Base-by-base conservation (phyloP, 1,140 invertebrate genomes). In the Amphibalanus amphitrite region DNA sequence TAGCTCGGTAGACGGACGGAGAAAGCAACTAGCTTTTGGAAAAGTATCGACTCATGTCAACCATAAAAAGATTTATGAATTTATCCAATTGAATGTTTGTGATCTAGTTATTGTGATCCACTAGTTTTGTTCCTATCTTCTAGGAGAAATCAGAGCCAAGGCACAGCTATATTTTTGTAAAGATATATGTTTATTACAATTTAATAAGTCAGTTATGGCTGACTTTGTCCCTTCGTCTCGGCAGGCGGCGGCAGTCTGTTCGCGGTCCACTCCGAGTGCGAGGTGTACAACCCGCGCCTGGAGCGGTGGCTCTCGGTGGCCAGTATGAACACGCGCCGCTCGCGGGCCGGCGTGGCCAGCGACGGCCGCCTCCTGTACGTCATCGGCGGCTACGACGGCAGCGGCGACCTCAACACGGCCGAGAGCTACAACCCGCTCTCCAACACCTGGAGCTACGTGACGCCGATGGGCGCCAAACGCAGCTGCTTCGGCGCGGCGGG, bases 351-450 rank as follows among this genome's bases (percentile, higher is more conserved):
- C 70, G 89, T 92, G 25, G 89, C 88, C 0, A 87, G 86, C 38
- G 81, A 91, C 69, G 88, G 89, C 75, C 89, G 92, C 76, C 87
- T 85, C 75, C 90, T 93, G 75, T 93, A 91, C 77, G 90, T 91
- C 8, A 86, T 93, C 72, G 91, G 91, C 28, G 91, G 91, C 29
- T 93, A 90, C 79, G 90, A 92, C 79, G 90, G 90, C 13, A 82
- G 82, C 69, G 84, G 83, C 72, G 90, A 93, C 79, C 81, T 92
- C 59, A 84, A 86, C 72, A 86, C 86, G 0, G 90, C 92, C 6
- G 91, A 93, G 81, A 82, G 89, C 67, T 92, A 90, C 79, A 86
- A 86, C 77, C 86, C 86, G 0, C 75, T 84, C 47, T 81, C 78
- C 6, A 87, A 88, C 77, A 82, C 71, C 72, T 84, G 83, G 83